Evolutionary conservation across 2,113 vertebrate species (phyloP), one percentile per base, ranked within the genome.

Genomic region (Enhydra lutris): DNA sequence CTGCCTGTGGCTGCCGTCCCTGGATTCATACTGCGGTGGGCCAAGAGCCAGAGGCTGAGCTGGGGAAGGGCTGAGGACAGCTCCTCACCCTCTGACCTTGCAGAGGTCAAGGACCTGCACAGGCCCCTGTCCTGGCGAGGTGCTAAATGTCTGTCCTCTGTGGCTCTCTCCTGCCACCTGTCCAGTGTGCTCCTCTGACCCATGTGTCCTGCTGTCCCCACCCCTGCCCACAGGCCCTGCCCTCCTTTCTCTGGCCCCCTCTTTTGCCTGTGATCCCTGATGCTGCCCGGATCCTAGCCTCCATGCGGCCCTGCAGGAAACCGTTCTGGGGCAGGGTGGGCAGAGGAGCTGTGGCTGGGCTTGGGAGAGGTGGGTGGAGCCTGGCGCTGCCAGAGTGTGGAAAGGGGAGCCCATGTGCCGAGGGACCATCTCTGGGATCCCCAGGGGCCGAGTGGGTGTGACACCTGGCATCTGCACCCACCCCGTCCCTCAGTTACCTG

Each of bases 401-500:
- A 78, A 29, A n/a, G 59, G 10, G 8, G 8, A 2, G 45, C 31
- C 31, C 29, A 2, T 11, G 23, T 82, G 50, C 76, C 20, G 4
- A 3, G 11, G 36, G 26, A 36, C 29, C 59, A 8, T 17, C 24
- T 29, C 3, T 0, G 12, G 47, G 63, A 12, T 67, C 24, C 31
- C 15, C 20, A 1, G 31, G 59, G 71, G 24, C 59, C 47, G 57
- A 81, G 71, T 0, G 6, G 39, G 24, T 1, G 8, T 5, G 17
- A 31, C 39, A 7, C 24, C 3, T 0, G 3, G 12, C 15, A 36
- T 78, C 21, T 10, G 18, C 2, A 1, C n/a, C 15, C 0, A 1
- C 12, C 12, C 17, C 2, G 21, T 36, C 79, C 95, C 81, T 52
- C 97, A 99, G 99, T 93, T 99, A 99, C 86, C 96, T 99, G 7